Base-by-base conservation (phyloP, 2,888 invertebrate species). In the Phoenoteleia sp. region DNA sequence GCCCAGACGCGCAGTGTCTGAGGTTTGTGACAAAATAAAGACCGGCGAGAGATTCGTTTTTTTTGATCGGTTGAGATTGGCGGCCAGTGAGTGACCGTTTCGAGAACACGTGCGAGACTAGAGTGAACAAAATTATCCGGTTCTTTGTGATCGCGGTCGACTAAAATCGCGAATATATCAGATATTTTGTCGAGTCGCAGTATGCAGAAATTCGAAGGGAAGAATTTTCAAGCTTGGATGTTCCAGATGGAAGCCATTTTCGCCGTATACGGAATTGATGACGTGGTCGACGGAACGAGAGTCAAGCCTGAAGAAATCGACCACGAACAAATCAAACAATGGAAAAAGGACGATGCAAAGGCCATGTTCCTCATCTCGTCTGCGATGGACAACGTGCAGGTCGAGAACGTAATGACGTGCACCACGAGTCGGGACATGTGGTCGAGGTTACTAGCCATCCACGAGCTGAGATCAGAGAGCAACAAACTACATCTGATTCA, bases 311-410 rank as follows among this genome's bases (percentile, higher is more conserved):
- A 45, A 17, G 69, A 49, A 15, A 29, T 11, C 11, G 69, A 62
- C 3, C 52, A 4, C 5, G 23, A 17, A 9, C 64, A 4, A 13
- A 29, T 56, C 11, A 85, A 72, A n/a, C 15, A 7, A 19, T 88
- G 87, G 87, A 67, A 60, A 7, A 82, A 80, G 19, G 85, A 86
- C 42, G 80, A 86, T 27, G 86, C 86, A 9, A 87, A 81, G 19
- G 87, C 84, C 2, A 86, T 72, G 75, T 85, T 49, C 25, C 3
- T 85, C 0, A 88, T 88, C 9, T 85, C 87, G 13, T 83, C 86
- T 2, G 25, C 82, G 33, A 54, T 89, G 52, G 86, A 86, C n/a
- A 9, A 52, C 0, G 19, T 66, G 0, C 86, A 87, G 25, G 9
- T 86, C 9, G 85, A 87, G 21, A 54, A 49, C 25, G 21, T 87